Base-by-base conservation (phyloP, 2,113 vertebrate species). In the Nerophis lumbriciformis region DNA sequence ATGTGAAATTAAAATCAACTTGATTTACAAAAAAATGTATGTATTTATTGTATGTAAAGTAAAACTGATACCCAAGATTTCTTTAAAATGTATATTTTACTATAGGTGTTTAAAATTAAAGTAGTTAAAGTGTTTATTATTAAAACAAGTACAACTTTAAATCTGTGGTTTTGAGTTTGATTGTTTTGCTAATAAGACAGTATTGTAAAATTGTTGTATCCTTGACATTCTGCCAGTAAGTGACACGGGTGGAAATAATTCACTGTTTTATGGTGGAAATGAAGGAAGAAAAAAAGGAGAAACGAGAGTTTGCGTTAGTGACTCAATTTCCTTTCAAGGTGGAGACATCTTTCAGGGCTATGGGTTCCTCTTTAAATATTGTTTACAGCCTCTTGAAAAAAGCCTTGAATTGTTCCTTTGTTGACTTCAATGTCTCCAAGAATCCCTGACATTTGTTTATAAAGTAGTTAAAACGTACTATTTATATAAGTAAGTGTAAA, bases 321-420 rank as follows among this genome's bases (percentile, higher is more conserved):
- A 42, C 67, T 65, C 61, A 73, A 83, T 78, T 79, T 80, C 82
- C 74, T 5, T 7, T 58, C 5, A 38, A 59, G 45, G 59, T 0
- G 47, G 52, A 48, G 38, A 35, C 53, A 4, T 49, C 53, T 48
- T 60, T 66, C 47, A 44, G 59, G 14, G 44, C 52, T 28, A 53
- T 45, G 60, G 38, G 16, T 71, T 70, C 66, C 66, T 64, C 55
- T 58, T 69, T 15, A 15, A 55, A 55, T 10, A 6, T 11, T 35
- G 51, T 6, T 35, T 5, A 5, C 19, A 21, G 10, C 49, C 49
- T 3, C 6, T 39, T 39, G 38, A 8, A 39, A 39, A 39, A 39
- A 6, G 6, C 38, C 38, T 39, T 39, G 8, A 8, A 1, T 39
- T 39, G 38, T 39, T 28, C 28, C 28, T 28, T 39, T 39, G 38